Evolutionary conservation across 2,797 vertebrate species (phyloP).

Genomic region (Netta rufina): DNA sequence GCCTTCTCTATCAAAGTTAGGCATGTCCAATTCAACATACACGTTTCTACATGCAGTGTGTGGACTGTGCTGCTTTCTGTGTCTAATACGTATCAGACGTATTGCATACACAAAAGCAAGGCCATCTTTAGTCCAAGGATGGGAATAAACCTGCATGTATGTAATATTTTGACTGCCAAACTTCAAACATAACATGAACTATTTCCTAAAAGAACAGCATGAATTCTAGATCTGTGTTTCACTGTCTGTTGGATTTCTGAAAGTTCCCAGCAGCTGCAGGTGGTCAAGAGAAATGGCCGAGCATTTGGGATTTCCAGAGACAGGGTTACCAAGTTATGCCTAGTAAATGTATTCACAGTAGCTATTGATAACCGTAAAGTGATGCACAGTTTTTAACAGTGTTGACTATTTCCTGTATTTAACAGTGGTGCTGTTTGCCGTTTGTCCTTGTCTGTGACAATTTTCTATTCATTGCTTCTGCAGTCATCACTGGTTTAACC

Average conservation of each 20-base stretch:
- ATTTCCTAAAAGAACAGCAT: not conserved
- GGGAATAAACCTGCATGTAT: not conserved
- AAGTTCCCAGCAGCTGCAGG: not conserved
- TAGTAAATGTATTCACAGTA: not conserved
- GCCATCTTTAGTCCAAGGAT: not conserved
- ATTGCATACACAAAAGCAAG: not conserved
- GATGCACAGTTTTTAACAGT: not conserved
- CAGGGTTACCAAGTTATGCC: not conserved
- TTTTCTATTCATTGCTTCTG: not conserved
- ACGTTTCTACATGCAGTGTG: not conserved
- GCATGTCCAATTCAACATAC: rapidly evolving
- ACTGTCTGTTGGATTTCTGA: not conserved
- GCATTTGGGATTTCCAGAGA: not conserved
- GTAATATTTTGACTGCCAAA: not conserved
- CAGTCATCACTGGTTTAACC: not conserved
- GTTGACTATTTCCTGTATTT: not conserved
- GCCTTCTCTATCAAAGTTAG: not conserved
- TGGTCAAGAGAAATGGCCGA: not conserved
- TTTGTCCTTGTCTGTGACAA: not conserved
- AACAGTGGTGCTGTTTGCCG: not conserved
- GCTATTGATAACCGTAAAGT: not conserved
- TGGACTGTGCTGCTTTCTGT: too few relatives aligned
- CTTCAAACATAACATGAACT: not conserved
- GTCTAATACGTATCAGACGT: rapidly evolving
- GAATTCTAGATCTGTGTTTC: not conserved